Conservation (phyloP, 2,113 vertebrate species). For the Struthidea cinerea region DNA sequence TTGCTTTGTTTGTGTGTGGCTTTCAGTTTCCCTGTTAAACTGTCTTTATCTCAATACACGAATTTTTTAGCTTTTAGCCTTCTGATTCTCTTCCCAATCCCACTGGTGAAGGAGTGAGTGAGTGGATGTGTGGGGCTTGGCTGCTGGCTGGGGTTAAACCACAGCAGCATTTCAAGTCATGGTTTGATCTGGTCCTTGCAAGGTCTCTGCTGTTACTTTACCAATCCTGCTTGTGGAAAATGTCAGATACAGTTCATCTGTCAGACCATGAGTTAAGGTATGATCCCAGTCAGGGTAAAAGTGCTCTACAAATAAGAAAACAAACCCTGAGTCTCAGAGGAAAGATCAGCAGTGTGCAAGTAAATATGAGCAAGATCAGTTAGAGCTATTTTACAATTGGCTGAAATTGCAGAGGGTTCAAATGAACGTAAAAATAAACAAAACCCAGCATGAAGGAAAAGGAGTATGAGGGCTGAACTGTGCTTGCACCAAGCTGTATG, state of each 20-base stretch:
- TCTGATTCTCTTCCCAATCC: neutral
- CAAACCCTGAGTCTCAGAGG: neutral
- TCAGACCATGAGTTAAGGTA: neutral
- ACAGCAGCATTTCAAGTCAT: neutral
- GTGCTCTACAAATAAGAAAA: neutral
- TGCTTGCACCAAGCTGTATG: neutral
- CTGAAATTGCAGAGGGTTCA: neutral
- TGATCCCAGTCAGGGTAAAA: neutral
- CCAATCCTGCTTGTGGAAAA: neutral
- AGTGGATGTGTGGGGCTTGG: neutral
- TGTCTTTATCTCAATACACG: neutral
- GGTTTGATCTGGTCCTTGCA: neutral
- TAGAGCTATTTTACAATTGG: neutral
- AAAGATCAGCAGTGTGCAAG: neutral
- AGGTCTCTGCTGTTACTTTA: neutral
- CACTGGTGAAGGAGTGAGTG: neutral
- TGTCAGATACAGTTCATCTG: neutral
- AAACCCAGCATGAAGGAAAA: neutral
- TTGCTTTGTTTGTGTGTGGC: neutral
- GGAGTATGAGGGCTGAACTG: neutral
- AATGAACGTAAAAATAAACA: neutral
- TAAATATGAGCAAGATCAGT: neutral
- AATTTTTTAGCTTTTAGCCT: neutral
- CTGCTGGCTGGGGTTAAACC: neutral
- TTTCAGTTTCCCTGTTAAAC: neutral